Base-by-base conservation (phyloP, 1,140 invertebrate genomes). In the Monochamus saltuarius region DNA sequence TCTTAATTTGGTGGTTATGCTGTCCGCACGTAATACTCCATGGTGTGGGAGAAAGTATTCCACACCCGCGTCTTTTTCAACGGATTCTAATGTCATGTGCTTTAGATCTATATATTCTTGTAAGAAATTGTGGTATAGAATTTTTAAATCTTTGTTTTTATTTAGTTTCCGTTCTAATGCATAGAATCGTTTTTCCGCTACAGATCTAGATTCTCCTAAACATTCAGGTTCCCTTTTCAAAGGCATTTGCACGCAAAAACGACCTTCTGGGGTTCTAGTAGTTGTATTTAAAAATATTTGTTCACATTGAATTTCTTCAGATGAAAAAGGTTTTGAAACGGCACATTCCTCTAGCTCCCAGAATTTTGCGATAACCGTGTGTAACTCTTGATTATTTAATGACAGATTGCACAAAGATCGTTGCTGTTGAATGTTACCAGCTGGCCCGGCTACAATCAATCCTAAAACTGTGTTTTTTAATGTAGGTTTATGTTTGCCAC, bases 41-140 rank as follows among this genome's bases (percentile, higher is more conserved):
- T 76, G 74, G 64, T 79, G 77, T 7, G 75, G 71, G 7, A 79
- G 13, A 60, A 75, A 77, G 56, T 47, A 61, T 38, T 39, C 9
- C 34, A 13, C 38, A 35, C 57, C 8, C 10, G 13, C 16, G 22
- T 9, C 29, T 11, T 11, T 10, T 0, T 50, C 47, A 10, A 11
- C 3, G 9, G 4, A 34, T 13, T 29, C 22, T 29, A 29, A 29
- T 29, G 22, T n/a, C 46, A 59, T 40, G 37, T 59, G 47, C 13
- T 38, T 35, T 38, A 59, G 22, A 38, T 16, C 17, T 11, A 22
- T 1, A 50, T 59, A 50, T 59, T 59, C 56, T n/a, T 17, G 2
- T 13, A 59, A 40, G 29, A 1, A 50, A 16, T 39, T 36, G 51
- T 40, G 4, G 13, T 39, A 19, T 38, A 6, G 11, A 11, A 53